phyloP scores from a whole-genome alignment of 2,113 vertebrate genomes.

The Ariopsis seemanni region DNA sequence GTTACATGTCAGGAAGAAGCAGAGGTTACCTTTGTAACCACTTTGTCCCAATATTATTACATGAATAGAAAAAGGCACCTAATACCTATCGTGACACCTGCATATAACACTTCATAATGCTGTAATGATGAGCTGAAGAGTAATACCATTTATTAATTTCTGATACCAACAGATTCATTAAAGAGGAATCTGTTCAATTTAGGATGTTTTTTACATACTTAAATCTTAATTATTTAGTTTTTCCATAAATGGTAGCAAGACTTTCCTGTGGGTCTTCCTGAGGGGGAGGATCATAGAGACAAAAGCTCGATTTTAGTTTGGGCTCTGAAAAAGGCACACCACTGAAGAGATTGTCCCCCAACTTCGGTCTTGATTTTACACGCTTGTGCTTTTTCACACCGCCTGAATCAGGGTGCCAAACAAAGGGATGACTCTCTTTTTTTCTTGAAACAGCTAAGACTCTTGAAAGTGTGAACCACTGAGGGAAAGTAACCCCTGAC shows the following conservation, averaged over 20 bases:
- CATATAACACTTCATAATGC: neutral
- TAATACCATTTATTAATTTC: neutral
- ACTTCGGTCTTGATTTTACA: constrained; percentile 76
- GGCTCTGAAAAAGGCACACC: constrained; percentile 63
- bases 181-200: neutral
- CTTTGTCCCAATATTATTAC: neutral
- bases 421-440: constrained; percentile 69
- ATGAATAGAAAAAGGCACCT: neutral
- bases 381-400: constrained; percentile 76
- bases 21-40: neutral
- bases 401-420: constrained; percentile 65
- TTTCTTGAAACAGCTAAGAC: constrained; percentile 36
- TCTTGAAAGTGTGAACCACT: constrained; percentile 66
- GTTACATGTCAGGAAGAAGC: constrained; percentile 49
- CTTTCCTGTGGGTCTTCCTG: constrained; percentile 60
- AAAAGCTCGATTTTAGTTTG: constrained; percentile 70
- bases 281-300: constrained; percentile 62
- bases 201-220: constrained; percentile 53
- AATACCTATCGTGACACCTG: neutral
- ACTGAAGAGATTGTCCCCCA: constrained; percentile 68
- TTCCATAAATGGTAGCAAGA: constrained; percentile 60
- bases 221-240: constrained; percentile 66
- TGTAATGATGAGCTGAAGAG: neutral
- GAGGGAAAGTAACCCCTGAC: constrained; percentile 72
- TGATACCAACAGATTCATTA: neutral